Base-by-base conservation (phyloP, 2,113 vertebrate genomes). In the Stegastes partitus region DNA sequence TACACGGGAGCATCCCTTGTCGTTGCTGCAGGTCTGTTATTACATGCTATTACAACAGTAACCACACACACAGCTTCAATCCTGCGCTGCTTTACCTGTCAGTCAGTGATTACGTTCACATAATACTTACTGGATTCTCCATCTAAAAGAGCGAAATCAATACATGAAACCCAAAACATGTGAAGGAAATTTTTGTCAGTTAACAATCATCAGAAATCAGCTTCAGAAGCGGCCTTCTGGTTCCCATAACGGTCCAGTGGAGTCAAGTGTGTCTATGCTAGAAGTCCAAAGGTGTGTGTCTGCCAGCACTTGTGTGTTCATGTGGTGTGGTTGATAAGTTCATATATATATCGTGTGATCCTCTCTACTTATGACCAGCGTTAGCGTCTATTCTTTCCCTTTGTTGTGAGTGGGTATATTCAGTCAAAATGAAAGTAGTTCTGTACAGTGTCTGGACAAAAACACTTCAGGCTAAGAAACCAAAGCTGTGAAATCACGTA, bases 61-160 rank as follows among this genome's bases (percentile, higher is more conserved):
- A 77, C 6, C 83, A 80, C 79, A 84, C 87, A n/a, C n/a, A n/a
- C 39, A 0, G 64, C 59, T 61, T 22, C 65, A 0, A 56, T 8
- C 42, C 55, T 0, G 51, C 58, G 21, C 66, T 1, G 68, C 65
- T 85, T 84, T 92, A 91, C 91, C 88, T 92, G 81, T 19, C 68
- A 2, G 10, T 54, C 34, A 85, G 68, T 26, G 75, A 79, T 78
- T 74, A 89, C 63, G 61, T 56, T 81, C 74, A 55, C 37, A 63
- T 84, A 72, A 82, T 93, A 93, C 91, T 92, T 86, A 93, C 93
- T 69, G 90, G 61, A 0, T 88, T 21, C 84, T 93, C 91, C 84
- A 93, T 77, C 93, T 92, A 86, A 68, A 91, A 80, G 47, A 59
- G 83, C 64, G 47, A 84, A 74, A 91, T 70, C 64, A 42, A 21